These are phyloP conservation scores for Champsocephalus esox DNA, from an alignment of 2,797 vertebrate genomes.

Conservation along the genomic window DNA sequence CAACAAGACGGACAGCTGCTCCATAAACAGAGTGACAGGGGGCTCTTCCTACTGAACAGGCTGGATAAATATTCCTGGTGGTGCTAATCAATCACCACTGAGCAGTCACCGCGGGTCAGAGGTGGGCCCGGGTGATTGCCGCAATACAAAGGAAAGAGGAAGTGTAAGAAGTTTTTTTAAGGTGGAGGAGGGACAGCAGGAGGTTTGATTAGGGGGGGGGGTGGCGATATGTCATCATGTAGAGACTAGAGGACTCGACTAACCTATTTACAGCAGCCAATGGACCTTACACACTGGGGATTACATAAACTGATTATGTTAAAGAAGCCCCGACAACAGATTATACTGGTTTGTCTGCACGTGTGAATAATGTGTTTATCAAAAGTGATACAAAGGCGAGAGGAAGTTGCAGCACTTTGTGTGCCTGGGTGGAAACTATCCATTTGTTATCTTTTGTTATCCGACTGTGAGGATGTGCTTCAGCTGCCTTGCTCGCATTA, in stretches of 20 bases:
- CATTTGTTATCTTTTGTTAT: constrained; percentile 30
- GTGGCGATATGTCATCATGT: constrained; percentile 35
- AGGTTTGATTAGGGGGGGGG: constrained; percentile 1
- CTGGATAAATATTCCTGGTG: constrained; percentile 71
- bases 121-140: constrained; percentile 64
- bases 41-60: constrained; percentile 53
- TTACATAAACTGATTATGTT: not conserved
- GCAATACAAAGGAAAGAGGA: constrained; percentile 70
- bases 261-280: too few relatives aligned
- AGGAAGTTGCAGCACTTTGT: constrained; percentile 22
- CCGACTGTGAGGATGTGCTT: constrained; percentile 33
- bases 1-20: constrained; percentile 63
- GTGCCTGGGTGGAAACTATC: constrained; percentile 13
- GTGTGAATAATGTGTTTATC: constrained; percentile 6
- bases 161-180: constrained; percentile 47
- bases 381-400: not conserved
- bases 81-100: constrained; percentile 72
- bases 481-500: constrained; percentile 25
- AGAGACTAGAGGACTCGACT: constrained; percentile 3
- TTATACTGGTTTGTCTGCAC: not conserved
- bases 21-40: constrained; percentile 59
- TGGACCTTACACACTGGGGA: not conserved
- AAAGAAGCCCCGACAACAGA: not conserved
- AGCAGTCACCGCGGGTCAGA: constrained; percentile 51
- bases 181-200: constrained; percentile 6